Percentiles rank a stretch among this genome's conserved stretches.
Evolutionary conservation across 2,113 vertebrate species (phyloP).

Genomic region (Lagopus muta): DNA sequence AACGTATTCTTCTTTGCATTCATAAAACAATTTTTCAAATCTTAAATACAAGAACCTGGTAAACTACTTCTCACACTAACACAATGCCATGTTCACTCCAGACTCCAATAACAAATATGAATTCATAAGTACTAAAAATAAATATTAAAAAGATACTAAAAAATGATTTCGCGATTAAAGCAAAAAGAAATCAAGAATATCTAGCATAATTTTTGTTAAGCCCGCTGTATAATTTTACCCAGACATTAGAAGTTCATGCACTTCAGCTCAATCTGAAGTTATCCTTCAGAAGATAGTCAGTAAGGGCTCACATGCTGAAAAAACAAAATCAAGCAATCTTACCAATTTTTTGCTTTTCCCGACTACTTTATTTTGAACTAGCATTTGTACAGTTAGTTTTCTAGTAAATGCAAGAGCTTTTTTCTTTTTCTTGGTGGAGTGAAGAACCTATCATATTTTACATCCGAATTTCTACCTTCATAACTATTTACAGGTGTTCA

Average conservation of each 20-base stretch:
- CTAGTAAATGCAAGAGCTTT: neutral
- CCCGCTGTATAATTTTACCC: neutral
- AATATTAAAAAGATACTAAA: too few species aligned
- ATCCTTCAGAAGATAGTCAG: neutral
- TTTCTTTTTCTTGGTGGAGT: neutral
- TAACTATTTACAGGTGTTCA: neutral
- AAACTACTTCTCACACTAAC: neutral
- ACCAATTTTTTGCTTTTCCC: neutral
- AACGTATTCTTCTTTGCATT: neutral
- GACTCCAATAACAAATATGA: neutral
- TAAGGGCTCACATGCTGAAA: neutral
- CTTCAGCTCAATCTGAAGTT: neutral
- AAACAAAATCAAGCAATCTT: neutral
- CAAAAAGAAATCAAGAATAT: neutral
- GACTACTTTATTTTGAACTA: neutral
- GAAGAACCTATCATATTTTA: neutral
- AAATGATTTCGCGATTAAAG: neutral
- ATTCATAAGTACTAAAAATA: neutral
- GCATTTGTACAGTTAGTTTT: neutral
- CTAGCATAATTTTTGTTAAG: neutral
- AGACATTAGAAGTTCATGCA: neutral
- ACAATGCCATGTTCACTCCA: neutral
- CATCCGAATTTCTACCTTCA: neutral
- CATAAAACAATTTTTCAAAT: neutral
- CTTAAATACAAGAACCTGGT: neutral